Conservation (phyloP, 2,113 vertebrate genomes). For the Cathartes aura region DNA sequence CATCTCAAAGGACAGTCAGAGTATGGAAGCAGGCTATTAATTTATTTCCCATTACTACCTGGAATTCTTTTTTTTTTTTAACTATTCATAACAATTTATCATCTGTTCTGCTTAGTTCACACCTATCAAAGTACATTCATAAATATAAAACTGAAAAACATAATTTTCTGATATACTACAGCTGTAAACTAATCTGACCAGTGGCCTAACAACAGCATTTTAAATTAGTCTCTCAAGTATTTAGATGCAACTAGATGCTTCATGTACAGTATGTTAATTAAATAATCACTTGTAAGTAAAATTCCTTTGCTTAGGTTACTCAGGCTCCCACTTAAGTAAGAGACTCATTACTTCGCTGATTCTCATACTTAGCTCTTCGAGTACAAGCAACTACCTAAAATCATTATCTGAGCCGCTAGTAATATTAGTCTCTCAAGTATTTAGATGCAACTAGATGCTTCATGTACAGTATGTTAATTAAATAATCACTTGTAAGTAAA, state of each 20-base stretch:
- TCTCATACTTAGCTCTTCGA: not conserved
- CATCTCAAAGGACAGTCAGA: constrained; percentile 56
- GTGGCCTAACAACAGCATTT: not conserved
- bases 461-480: not conserved
- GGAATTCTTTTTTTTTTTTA: not conserved
- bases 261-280: not conserved
- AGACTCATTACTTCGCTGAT: not conserved
- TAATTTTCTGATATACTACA: not conserved
- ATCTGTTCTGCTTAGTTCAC: constrained; percentile 27
- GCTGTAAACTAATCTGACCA: not conserved
- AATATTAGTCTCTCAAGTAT: constrained; percentile 26
- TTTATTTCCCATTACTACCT: constrained; percentile 53
- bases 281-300: not conserved
- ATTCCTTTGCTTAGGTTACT: not conserved
- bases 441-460: not conserved
- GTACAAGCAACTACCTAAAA: not conserved
- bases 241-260: not conserved
- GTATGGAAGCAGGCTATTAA: constrained; percentile 44
- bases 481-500: not conserved
- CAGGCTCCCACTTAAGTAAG: not conserved
- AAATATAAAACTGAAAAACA: constrained; percentile 18
- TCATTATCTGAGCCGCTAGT: not conserved
- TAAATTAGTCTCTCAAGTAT: constrained; percentile 29
- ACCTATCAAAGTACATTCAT: constrained; percentile 15
- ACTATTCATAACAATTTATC: not conserved